phyloP scores from a whole-genome alignment of 1,140 invertebrate genomes.

The Drosophila bifasciata region DNA sequence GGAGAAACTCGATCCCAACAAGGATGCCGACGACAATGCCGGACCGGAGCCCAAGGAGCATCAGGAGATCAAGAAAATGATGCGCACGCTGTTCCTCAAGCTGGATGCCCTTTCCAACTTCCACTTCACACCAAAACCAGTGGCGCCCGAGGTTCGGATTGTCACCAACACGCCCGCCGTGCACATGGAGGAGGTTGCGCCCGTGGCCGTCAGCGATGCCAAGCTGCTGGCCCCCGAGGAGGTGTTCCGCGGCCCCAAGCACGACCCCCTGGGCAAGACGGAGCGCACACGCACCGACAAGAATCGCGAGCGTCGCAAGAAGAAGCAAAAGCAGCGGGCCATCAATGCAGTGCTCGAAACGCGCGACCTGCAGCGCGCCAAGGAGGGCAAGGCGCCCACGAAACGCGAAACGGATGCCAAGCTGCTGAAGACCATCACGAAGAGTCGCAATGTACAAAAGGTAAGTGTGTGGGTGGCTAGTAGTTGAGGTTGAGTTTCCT shows the following conservation, averaged over 20 bases:
- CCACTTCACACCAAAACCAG: slow-evolving; percentile 95
- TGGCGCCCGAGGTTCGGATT: slow-evolving; percentile 94
- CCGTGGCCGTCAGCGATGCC: slow-evolving; percentile 92
- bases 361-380: slow-evolving; percentile 82
- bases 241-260: slow-evolving; percentile 91
- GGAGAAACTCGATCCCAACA: slow-evolving; percentile 87
- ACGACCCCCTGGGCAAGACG: slow-evolving; percentile 90
- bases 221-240: slow-evolving; percentile 97
- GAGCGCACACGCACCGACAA: slow-evolving; percentile 95
- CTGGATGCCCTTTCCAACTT: slow-evolving; percentile 97
- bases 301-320: slow-evolving; percentile 94
- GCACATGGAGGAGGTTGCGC: slow-evolving; percentile 97
- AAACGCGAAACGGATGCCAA: slow-evolving; percentile 87
- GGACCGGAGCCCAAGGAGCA: slow-evolving; percentile 90
- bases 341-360: slow-evolving; percentile 86
- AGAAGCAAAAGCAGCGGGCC: slow-evolving; percentile 91
- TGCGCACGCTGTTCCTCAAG: slow-evolving; percentile 93
- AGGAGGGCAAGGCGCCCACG: slow-evolving; percentile 85
- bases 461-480: slow-evolving; percentile 56
- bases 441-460: slow-evolving; percentile 87
- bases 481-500: not conserved
- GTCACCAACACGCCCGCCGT: slow-evolving; percentile 96
- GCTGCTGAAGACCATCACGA: slow-evolving; percentile 86
- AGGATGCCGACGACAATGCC: slow-evolving; percentile 85
- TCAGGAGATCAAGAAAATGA: slow-evolving; percentile 90